A percentile compares a stretch with the other conserved stretches of the same genome.
These are phyloP conservation scores for Pentamera pediparva DNA, from an alignment of 53 echinoderm and acorn worm species.

Conservation along the genomic window DNA sequence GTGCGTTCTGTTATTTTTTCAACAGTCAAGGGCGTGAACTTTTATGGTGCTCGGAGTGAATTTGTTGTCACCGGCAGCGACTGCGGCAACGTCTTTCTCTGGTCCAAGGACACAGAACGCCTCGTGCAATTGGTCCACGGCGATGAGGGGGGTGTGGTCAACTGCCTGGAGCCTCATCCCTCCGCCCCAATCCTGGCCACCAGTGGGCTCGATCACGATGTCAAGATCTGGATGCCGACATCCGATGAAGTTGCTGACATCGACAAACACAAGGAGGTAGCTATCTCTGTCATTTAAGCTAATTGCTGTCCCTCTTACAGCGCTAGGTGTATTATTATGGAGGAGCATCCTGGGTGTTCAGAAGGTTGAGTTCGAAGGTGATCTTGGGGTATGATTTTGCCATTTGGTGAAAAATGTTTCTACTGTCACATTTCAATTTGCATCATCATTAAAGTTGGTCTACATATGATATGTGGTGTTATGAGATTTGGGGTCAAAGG, in stretches of 20 bases:
- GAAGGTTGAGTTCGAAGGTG: too few relatives aligned
- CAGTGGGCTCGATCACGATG: slow-evolving; percentile 93
- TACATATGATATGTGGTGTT: too few relatives aligned
- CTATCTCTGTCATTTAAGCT: too few relatives aligned
- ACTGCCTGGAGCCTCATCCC: slow-evolving; percentile 92
- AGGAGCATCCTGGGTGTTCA: too few relatives aligned
- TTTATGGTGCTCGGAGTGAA: slow-evolving; percentile 90
- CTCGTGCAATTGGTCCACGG: slow-evolving; percentile 95
- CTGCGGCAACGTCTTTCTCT: slow-evolving; percentile 90
- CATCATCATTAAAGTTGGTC: too few relatives aligned
- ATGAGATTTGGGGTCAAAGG: too few relatives aligned
- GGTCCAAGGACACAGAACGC: slow-evolving; percentile 87
- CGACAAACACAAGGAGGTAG: slow-evolving; percentile 74
- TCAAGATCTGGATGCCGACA: slow-evolving; percentile 95
- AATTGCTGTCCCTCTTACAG: too few relatives aligned
- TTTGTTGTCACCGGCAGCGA: slow-evolving; percentile 94
- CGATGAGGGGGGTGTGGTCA: slow-evolving; percentile 88
- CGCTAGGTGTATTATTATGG: too few relatives aligned
- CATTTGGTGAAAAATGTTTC: too few relatives aligned
- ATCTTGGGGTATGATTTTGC: too few relatives aligned
- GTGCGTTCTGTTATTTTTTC: too few relatives aligned
- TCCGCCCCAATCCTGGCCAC: slow-evolving; percentile 77
- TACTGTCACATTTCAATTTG: too few relatives aligned
- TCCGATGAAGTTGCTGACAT: slow-evolving; percentile 48
- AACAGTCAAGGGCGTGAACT: slow-evolving; percentile 96